Percentiles rank a stretch among this genome's conserved stretches.
phyloP scores from a whole-genome alignment of 2,888 invertebrate species.

The Zaprionus obscuricornis region DNA sequence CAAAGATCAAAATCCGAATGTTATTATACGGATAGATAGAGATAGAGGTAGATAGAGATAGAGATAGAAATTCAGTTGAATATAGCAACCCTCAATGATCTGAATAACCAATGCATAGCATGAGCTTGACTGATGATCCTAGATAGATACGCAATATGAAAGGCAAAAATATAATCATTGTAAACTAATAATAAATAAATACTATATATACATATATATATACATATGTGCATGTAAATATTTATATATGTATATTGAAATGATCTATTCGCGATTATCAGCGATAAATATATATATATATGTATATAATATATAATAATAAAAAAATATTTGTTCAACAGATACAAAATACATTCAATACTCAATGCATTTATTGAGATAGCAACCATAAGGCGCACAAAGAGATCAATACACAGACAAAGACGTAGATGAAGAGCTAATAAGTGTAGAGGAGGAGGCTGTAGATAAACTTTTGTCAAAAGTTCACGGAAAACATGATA shows the following conservation, averaged over 20 bases:
- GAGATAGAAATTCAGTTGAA: background rate
- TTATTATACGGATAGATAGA: conserved; percentile 22
- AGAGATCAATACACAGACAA: conserved; percentile 50
- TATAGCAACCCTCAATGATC: conserved; percentile 47
- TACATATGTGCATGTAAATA: background rate
- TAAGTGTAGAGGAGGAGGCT: too few species aligned
- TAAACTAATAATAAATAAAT: background rate
- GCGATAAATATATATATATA: conserved; percentile 52
- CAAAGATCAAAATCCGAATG: conserved; percentile 72
- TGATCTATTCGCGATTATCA: conserved; percentile 36
- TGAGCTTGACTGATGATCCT: conserved; percentile 56
- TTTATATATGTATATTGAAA: conserved; percentile 4
- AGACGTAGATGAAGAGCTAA: conserved; percentile 10
- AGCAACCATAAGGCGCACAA: conserved; percentile 49
- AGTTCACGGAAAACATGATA: conserved; percentile 82
- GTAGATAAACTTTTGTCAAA: conserved; percentile 82
- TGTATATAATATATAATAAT: too few species aligned
- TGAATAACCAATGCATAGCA: conserved; percentile 15
- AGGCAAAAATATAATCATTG: conserved; percentile 3
- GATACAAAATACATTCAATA: conserved; percentile 23
- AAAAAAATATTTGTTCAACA: too few species aligned
- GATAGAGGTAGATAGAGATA: background rate
- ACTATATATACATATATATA: too few species aligned
- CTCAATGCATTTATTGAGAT: conserved; percentile 19
- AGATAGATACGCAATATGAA: conserved; percentile 40